Base-by-base conservation (phyloP, 2,888 invertebrate genomes). In the Stratiomys singularior region DNA sequence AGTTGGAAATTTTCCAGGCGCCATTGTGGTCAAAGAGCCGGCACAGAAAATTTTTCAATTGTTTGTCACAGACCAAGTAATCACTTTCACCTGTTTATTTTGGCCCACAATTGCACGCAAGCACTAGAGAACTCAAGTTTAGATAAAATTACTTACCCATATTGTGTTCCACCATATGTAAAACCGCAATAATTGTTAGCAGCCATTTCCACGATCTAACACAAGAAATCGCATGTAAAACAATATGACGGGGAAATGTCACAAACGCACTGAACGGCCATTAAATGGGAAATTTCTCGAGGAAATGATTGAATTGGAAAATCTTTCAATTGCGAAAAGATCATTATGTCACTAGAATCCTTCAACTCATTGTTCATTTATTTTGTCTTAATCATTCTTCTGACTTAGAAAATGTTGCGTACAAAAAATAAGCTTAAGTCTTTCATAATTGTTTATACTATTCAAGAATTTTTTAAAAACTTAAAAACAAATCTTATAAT, bases 161-260 rank as follows among this genome's bases (percentile, higher is more conserved):
- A 96, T 90, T 96, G 96, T 85, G 96, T 95, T 88, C 96, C 95
- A 86, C 95, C 94, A 88, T 96, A 96, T 85, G 95, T 94, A 91
- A 96, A 96, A 87, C 96, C 96, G 88, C 96, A 96, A 91, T 96
- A 96, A 91, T 96, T 96, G 90, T 96, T 96, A 88, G 95, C 92
- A 89, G 94, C 94, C 94, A 94, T 93, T 81, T 79, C 81, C 78
- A 76, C 66, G 30, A 52, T 67, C 67, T 44, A 74, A 37, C 76
- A 78, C 67, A 60, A 60, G 71, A 67, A 78, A 76, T 76, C 30
- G 69, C 47, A 56, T 72, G 69, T 63, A 72, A 76, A 69, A 76
- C 69, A 74, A 78, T 74, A 66, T 64, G 78, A 64, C 63, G 25
- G 72, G 37, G 21, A 72, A 56, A 56, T 56, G 52, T 56, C 67